Conservation (phyloP, 1,140 invertebrate species). For the Sitophilus oryzae region DNA sequence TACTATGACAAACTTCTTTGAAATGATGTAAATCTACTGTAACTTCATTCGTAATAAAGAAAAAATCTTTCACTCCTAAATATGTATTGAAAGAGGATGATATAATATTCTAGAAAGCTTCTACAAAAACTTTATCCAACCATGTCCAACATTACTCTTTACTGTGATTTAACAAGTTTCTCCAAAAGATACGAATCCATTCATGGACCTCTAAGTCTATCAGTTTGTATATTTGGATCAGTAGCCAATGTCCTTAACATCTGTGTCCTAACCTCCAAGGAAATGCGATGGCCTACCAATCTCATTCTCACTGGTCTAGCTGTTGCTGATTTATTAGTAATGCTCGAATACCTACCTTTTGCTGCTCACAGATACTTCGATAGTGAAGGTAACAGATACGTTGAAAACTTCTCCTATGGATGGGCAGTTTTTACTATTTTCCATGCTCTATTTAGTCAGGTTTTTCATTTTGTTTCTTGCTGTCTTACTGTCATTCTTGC, state of each 20-base stretch:
- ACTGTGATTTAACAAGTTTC: constrained; percentile 44
- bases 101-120: neutral
- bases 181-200: constrained; percentile 47
- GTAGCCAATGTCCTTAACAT: constrained; percentile 92
- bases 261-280: constrained; percentile 79
- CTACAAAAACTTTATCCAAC: neutral
- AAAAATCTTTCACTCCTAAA: no score
- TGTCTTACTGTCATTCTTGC: constrained; percentile 88
- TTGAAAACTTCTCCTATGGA: constrained; percentile 61
- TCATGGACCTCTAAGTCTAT: constrained; percentile 71
- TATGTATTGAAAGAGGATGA: no score
- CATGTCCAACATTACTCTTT: constrained; percentile 6
- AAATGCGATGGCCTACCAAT: constrained; percentile 85
- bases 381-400: constrained; percentile 45
- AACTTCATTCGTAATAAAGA: no score
- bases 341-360: constrained; percentile 91
- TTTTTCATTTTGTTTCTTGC: constrained; percentile 88
- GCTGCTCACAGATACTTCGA: constrained; percentile 74
- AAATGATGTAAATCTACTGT: no score
- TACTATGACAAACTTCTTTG: no score
- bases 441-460: constrained; percentile 77
- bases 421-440: constrained; percentile 79
- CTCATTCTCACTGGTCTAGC: constrained; percentile 81
- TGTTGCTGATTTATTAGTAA: constrained; percentile 85
- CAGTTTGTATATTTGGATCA: constrained; percentile 88